A percentile compares a stretch with the other conserved stretches of the same genome.
These are phyloP conservation scores for Nymphicus hollandicus DNA, from an alignment of 2,113 vertebrate genomes.

Conservation along the genomic window DNA sequence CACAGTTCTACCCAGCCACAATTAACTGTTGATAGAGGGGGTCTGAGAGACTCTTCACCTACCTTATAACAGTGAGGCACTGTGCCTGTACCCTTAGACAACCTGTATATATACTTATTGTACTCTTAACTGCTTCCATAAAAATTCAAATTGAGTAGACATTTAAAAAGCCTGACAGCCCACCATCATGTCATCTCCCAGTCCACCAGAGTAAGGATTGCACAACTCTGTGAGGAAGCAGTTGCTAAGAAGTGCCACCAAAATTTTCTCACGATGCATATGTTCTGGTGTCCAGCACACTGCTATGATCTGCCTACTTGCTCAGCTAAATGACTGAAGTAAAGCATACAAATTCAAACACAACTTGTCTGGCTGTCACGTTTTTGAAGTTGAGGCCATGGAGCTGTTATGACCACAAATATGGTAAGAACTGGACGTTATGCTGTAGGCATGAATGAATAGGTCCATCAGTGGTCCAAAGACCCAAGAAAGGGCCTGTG, in stretches of 20 bases:
- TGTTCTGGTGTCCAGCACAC: accelerated
- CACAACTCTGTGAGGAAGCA: not conserved
- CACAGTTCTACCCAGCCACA: not conserved
- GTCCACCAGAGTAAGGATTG: not conserved
- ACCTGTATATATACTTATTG: not conserved
- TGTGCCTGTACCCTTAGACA: not conserved
- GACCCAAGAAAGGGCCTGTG: not conserved
- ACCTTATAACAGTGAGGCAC: not conserved
- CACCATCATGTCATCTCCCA: not conserved
- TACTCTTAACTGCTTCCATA: not conserved
- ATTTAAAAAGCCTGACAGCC: not conserved
- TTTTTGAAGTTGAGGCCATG: not conserved
- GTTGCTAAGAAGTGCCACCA: not conserved
- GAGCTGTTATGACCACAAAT: not conserved
- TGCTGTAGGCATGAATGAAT: not conserved
- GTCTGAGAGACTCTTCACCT: not conserved
- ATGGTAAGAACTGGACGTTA: not conserved
- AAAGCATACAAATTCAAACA: not conserved
- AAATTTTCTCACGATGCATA: not conserved
- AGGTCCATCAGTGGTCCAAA: not conserved
- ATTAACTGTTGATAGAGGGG: not conserved
- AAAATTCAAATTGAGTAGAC: not conserved
- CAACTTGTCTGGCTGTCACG: not conserved
- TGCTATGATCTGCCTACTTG: not conserved
- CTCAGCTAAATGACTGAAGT: not conserved